Conservation (phyloP, 30 jellyfish, hydroid and myxozoan species). For the Hydra vulgaris region DNA sequence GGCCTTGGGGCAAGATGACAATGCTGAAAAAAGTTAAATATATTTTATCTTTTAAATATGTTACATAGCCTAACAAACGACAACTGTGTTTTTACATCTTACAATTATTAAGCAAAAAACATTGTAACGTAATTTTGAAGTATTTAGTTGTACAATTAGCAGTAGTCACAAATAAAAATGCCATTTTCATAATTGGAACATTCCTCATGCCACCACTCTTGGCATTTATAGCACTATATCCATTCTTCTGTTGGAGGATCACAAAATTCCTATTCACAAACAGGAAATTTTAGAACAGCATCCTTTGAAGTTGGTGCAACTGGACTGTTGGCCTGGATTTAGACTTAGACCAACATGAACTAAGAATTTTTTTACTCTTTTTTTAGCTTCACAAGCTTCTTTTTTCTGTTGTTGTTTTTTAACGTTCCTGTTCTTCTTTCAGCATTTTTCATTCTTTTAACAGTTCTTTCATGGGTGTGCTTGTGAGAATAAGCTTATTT, state of each 20-base stretch:
- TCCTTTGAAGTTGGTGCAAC: background rate
- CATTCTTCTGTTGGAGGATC: background rate
- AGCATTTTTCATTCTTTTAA: background rate
- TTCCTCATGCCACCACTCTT: background rate
- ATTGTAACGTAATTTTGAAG: background rate
- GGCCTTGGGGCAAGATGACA: background rate
- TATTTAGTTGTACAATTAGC: background rate
- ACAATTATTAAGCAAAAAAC: background rate
- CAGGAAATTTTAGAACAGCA: background rate
- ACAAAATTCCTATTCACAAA: background rate
- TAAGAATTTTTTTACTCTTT: background rate
- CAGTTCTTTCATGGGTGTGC: background rate
- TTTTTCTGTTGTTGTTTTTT: background rate
- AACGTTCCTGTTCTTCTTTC: background rate
- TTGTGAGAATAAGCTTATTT: background rate
- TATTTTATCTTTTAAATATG: background rate
- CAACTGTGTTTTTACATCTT: background rate
- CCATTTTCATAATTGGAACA: background rate
- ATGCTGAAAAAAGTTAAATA: background rate
- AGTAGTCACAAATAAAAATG: background rate
- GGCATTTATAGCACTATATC: background rate
- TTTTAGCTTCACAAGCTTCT: background rate
- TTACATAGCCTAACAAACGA: background rate
- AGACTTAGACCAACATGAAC: background rate
- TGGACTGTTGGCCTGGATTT: no score